These are phyloP conservation scores for Galerucella calmariensis DNA, from an alignment of 2,888 invertebrate species.

Conservation along the genomic window DNA sequence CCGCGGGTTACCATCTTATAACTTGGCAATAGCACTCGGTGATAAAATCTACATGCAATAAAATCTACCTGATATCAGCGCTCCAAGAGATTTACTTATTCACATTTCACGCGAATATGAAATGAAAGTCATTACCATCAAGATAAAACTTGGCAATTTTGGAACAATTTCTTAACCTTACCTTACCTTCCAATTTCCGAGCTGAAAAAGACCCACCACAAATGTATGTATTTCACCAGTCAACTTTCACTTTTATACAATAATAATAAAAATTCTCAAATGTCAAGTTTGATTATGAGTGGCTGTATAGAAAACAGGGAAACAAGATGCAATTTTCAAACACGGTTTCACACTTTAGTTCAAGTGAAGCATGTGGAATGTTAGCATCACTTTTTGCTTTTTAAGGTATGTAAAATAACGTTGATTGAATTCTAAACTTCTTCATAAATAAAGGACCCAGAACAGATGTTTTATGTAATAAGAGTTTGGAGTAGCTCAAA, in stretches of 20 bases:
- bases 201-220: background rate
- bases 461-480: background rate
- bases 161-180: no score
- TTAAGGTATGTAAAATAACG: conserved; percentile 30
- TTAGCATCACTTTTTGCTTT: conserved; percentile 30
- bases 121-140: no score
- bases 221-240: background rate
- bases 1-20: no score
- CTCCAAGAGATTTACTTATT: no score
- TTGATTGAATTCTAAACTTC: conserved; percentile 1
- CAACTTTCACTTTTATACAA: background rate
- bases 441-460: background rate
- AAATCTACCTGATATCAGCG: no score
- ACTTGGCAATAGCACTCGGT: no score
- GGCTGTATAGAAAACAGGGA: background rate
- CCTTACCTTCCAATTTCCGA: background rate
- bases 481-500: background rate
- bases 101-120: no score
- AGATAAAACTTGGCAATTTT: no score
- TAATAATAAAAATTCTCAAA: background rate
- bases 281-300: background rate
- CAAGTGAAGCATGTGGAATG: conserved; percentile 35
- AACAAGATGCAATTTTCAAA: conserved; percentile 7
- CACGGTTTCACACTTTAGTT: conserved; percentile 28
- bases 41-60: no score